A percentile compares a stretch with the other conserved stretches of the same genome.
These are phyloP conservation scores for Philaethria dido DNA, from an alignment of 2,888 invertebrate species.

Conservation along the genomic window DNA sequence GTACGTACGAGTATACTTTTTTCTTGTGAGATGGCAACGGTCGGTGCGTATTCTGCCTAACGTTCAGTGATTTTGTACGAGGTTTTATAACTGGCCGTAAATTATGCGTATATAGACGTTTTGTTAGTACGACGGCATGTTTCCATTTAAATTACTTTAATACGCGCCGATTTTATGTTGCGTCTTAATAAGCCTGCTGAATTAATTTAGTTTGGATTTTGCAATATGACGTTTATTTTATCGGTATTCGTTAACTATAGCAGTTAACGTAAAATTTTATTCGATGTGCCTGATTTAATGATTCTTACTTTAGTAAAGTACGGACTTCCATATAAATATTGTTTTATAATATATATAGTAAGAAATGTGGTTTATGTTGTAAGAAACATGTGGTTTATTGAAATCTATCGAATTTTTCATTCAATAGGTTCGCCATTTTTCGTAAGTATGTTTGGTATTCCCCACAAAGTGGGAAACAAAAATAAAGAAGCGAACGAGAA, in stretches of 20 bases:
- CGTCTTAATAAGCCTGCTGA: conserved; percentile 66
- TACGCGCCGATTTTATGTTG: conserved; percentile 61
- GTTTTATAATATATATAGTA: not conserved
- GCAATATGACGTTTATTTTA: conserved; percentile 31
- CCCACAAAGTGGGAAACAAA: too few relatives aligned
- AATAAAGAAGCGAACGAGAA: too few relatives aligned
- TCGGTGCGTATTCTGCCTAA: conserved; percentile 33
- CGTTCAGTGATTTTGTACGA: conserved; percentile 69
- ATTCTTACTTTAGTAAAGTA: conserved; percentile 5
- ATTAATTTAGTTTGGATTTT: conserved; percentile 61
- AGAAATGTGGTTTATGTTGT: too few relatives aligned
- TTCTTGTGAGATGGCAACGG: conserved; percentile 19
- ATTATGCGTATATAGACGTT: conserved; percentile 78
- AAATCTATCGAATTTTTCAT: too few relatives aligned
- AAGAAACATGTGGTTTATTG: too few relatives aligned
- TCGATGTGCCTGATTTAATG: conserved; percentile 12
- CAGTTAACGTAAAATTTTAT: conserved; percentile 21
- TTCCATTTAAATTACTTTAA: conserved; percentile 79
- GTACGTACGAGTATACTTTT: conserved; percentile 18
- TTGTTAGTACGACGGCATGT: conserved; percentile 68
- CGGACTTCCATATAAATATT: not conserved
- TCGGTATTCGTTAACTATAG: conserved; percentile 25
- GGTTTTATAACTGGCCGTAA: conserved; percentile 74
- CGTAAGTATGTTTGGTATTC: too few relatives aligned
- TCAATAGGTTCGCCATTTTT: too few relatives aligned